A percentile compares a stretch with the other conserved stretches of the same genome.
phyloP scores from a whole-genome alignment of 2,888 invertebrate genomes.

The Himalopsyche japonica region DNA sequence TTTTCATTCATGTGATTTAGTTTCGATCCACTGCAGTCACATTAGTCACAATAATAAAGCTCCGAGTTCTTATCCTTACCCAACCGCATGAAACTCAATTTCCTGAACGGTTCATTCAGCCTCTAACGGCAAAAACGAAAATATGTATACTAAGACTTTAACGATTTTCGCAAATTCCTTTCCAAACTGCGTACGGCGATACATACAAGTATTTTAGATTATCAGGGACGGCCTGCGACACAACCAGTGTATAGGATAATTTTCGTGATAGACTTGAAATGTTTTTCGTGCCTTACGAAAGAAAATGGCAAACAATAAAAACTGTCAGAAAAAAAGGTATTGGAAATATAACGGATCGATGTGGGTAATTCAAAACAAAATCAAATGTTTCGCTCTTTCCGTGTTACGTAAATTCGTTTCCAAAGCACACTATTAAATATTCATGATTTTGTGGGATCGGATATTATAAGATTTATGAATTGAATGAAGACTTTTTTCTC shows the following conservation, averaged over 20 bases:
- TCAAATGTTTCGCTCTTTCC: neutral
- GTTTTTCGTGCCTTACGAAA: neutral
- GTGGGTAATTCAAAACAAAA: neutral
- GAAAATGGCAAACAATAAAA: neutral
- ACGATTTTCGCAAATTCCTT: neutral
- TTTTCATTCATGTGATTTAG: neutral
- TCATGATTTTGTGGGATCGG: too few relatives aligned
- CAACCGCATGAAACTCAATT: neutral
- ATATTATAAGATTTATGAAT: too few relatives aligned
- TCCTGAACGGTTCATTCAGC: neutral
- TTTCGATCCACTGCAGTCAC: neutral
- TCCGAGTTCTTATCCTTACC: neutral
- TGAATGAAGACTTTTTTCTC: too few relatives aligned
- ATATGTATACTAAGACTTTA: neutral
- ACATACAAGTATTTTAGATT: neutral
- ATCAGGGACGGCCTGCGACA: neutral
- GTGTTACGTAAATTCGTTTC: too few relatives aligned
- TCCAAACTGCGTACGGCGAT: neutral
- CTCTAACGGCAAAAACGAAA: neutral
- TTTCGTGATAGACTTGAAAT: neutral
- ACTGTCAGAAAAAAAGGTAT: neutral
- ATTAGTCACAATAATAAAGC: neutral
- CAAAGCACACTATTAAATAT: too few relatives aligned
- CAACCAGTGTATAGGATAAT: neutral
- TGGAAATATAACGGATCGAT: neutral